Evolutionary conservation across 2,113 vertebrate species (phyloP).

Genomic region (Gopherus flavomarginatus): DNA sequence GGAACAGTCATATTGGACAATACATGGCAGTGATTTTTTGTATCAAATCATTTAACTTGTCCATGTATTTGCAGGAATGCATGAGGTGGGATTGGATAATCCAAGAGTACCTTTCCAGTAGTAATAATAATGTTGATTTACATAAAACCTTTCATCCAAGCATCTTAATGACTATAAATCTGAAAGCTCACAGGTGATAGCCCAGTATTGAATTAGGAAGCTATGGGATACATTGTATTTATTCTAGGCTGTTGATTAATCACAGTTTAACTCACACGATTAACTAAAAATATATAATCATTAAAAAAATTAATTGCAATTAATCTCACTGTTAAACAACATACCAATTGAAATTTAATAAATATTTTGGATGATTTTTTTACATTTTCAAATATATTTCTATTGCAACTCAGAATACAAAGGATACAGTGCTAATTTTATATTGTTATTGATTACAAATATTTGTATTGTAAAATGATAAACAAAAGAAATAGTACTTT

Average conservation of each 20-base stretch:
- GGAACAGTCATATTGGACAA: conserved; percentile 44
- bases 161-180: conserved; percentile 21
- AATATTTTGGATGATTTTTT: too few relatives aligned
- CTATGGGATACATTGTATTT: conserved; percentile 14
- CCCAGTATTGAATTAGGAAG: conserved; percentile 22
- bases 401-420: too few relatives aligned
- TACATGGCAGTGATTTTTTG: conserved; percentile 31
- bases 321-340: too few relatives aligned
- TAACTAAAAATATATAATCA: too few relatives aligned
- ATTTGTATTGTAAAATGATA: too few relatives aligned
- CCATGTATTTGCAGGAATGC: conserved; percentile 47
- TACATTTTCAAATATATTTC: too few relatives aligned
- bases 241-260: not conserved
- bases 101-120: conserved; percentile 44
- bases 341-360: too few relatives aligned
- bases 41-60: conserved; percentile 22
- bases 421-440: too few relatives aligned
- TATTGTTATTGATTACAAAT: too few relatives aligned
- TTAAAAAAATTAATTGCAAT: too few relatives aligned
- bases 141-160: conserved; percentile 5
- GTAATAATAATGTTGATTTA: conserved; percentile 41
- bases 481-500: too few relatives aligned
- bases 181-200: not conserved
- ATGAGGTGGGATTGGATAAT: conserved; percentile 14
- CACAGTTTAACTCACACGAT: too few relatives aligned